phyloP scores from a whole-genome alignment of 1,140 invertebrate genomes.

The Thrips palmi region DNA sequence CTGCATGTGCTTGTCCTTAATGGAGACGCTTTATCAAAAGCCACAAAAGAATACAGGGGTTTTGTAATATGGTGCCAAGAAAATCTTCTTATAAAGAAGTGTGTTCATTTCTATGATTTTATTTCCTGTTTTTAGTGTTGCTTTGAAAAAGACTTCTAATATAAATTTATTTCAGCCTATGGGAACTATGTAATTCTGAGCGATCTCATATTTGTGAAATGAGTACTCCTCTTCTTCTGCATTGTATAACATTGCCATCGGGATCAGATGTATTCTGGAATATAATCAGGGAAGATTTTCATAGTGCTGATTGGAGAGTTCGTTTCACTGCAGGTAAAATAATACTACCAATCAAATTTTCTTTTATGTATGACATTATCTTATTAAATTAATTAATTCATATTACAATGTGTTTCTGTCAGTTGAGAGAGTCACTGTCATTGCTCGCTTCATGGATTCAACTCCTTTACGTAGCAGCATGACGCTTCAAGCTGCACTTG shows the following conservation, averaged over 20 bases:
- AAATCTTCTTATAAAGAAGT: conserved; percentile 89
- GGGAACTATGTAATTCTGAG: conserved; percentile 82
- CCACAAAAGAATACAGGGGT: conserved; percentile 74
- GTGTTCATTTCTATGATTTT: conserved; percentile 15
- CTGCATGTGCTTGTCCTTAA: conserved; percentile 83
- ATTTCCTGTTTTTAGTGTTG: neutral
- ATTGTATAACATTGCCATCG: conserved; percentile 81
- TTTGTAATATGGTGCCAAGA: conserved; percentile 97
- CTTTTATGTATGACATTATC: conserved; percentile 2
- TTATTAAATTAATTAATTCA: neutral
- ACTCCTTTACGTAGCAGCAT: conserved; percentile 66
- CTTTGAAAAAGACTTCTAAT: too few species aligned
- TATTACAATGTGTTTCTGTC: conserved; percentile 16
- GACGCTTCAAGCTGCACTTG: conserved; percentile 77
- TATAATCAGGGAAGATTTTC: conserved; percentile 84
- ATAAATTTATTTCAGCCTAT: conserved; percentile 45
- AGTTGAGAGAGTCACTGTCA: conserved; percentile 83
- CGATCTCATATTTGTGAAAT: conserved; percentile 84
- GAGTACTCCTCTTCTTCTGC: conserved; percentile 74
- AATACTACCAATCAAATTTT: neutral
- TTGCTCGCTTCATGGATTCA: conserved; percentile 83
- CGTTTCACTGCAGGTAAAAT: conserved; percentile 70
- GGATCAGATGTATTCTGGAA: conserved; percentile 92
- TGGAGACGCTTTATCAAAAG: conserved; percentile 77
- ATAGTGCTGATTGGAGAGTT: conserved; percentile 69